Evolutionary conservation across 2,888 invertebrate species (phyloP), one percentile per base, ranked within the genome.

Genomic region (Phortica okadai): DNA sequence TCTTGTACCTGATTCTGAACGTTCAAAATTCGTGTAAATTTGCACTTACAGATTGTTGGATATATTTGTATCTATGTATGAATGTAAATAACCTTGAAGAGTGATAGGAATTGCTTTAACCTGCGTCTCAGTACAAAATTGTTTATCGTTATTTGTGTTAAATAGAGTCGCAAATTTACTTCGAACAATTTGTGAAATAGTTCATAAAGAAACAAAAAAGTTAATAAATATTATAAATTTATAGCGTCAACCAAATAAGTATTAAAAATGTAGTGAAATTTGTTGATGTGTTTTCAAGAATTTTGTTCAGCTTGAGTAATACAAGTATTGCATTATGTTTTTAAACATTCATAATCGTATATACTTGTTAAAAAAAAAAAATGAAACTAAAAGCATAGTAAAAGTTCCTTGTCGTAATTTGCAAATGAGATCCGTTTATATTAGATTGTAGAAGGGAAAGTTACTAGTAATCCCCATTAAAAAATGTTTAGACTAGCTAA

Each of bases 101-200:
- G 83, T 86, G 86, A 85, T 82, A 79, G 77, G 79, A 79, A 78
- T 74, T 75, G 80, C 77, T 79, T 74, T 73, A 81, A 82, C 83
- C 85, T 87, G 85, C 87, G 83, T 80, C 82, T 88, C 87, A 86
- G 85, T 86, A 86, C 85, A 86, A 86, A 74, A 10, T 54, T 66
- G n/a, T 45, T 66, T n/a, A 14, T n/a, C 8, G 42, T n/a, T 33
- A 21, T 59, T 59, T 59, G 59, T 14, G 8, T 59, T 21, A 5
- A 21, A 21, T 8, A 25, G 25, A 21, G n/a, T 14, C 54, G 14
- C 14, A 64, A 41, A 64, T 11, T 41, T 11, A 56, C 6, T 56
- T 56, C 6, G 33, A 64, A 64, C 6, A 21, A 62, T 62, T 56
- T 56, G 14, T 56, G 62, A 2, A 64, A 10, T 25, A 62, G 5